Percentiles rank a stretch among this genome's conserved stretches.
phyloP scores from a whole-genome alignment of 2,113 vertebrate genomes.

The Terrapene triunguis region DNA sequence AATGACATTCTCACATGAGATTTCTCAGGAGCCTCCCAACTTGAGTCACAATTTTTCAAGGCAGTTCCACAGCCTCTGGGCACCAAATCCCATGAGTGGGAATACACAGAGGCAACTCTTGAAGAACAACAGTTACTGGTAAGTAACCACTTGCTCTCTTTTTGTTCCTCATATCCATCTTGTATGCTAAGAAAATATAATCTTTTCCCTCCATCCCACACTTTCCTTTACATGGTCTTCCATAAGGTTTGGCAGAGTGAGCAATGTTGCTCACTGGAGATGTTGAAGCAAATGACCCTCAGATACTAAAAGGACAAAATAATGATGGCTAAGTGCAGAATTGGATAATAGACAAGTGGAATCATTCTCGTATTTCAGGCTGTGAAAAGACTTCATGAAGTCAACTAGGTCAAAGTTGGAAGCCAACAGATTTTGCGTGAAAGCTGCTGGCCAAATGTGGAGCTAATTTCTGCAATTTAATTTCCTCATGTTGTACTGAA shows the following conservation, averaged over 20 bases:
- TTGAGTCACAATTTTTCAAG: neutral
- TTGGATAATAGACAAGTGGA: neutral
- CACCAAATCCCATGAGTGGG: neutral
- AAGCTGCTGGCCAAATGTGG: neutral
- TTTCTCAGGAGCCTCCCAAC: neutral
- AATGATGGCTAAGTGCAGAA: neutral
- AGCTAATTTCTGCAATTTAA: neutral
- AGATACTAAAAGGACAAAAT: neutral
- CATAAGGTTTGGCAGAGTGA: neutral
- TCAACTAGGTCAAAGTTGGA: neutral
- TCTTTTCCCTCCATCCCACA: neutral
- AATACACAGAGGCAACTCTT: neutral
- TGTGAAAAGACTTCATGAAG: neutral
- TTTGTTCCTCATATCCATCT: neutral
- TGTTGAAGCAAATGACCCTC: fast-evolving
- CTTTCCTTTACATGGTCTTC: slow-evolving; percentile 1
- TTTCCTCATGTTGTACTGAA: neutral
- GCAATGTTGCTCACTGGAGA: neutral
- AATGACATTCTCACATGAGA: neutral
- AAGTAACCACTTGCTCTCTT: neutral
- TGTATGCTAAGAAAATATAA: neutral
- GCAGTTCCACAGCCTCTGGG: neutral
- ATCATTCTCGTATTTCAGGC: neutral
- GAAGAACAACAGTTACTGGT: neutral
- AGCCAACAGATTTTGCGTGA: neutral